These are phyloP conservation scores for Micrastur ruficollis DNA, from an alignment of 2,797 vertebrate species.

Conservation along the genomic window DNA sequence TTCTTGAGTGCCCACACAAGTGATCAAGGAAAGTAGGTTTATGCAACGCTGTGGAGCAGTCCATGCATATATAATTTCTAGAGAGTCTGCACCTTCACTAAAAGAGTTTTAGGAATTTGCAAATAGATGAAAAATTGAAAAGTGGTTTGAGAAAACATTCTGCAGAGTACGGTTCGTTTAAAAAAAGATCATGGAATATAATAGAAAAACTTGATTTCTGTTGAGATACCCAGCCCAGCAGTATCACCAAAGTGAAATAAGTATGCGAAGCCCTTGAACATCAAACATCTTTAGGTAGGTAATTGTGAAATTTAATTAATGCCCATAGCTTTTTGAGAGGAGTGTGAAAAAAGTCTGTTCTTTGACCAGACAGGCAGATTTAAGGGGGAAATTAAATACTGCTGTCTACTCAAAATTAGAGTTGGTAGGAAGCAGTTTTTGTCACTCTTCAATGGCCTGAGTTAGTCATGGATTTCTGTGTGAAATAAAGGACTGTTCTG, in stretches of 20 bases:
- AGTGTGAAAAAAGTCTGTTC: background rate
- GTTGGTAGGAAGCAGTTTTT: conserved; percentile 38
- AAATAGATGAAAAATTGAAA: background rate
- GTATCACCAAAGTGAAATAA: background rate
- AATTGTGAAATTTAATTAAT: background rate
- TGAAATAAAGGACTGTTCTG: conserved; percentile 6
- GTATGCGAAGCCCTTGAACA: background rate
- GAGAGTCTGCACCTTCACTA: background rate
- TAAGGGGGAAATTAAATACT: background rate
- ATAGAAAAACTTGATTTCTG: background rate
- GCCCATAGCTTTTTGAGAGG: background rate
- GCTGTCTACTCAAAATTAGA: background rate
- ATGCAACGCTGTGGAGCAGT: background rate
- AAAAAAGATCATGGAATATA: background rate
- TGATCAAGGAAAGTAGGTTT: background rate
- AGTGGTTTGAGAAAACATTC: background rate
- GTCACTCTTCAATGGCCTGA: conserved; percentile 16
- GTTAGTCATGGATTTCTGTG: conserved; percentile 48
- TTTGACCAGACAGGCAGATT: background rate
- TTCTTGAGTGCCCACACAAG: background rate
- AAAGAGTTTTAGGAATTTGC: background rate
- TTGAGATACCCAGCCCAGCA: background rate
- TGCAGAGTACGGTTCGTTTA: background rate
- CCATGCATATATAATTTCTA: background rate
- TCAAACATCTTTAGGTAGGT: background rate